A percentile compares a stretch with the other conserved stretches of the same genome.
phyloP scores from a whole-genome alignment of 2,888 invertebrate genomes.

The Cheilosia soror region DNA sequence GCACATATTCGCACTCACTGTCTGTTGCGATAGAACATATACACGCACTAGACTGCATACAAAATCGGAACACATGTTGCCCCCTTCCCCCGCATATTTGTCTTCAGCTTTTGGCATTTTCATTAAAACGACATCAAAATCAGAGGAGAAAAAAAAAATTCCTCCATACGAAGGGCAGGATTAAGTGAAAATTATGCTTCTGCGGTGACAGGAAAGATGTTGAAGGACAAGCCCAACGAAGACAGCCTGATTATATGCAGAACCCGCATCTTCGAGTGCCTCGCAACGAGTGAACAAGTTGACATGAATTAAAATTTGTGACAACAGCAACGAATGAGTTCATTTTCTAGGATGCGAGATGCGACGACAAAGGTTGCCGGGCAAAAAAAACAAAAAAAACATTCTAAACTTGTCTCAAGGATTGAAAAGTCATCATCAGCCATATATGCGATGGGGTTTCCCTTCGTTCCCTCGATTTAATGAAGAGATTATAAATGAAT shows the following conservation, averaged over 20 bases:
- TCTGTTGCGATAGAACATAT: slow-evolving; percentile 29
- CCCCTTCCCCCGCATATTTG: slow-evolving; percentile 42
- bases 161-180: slow-evolving; percentile 42
- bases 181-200: slow-evolving; percentile 73
- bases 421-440: slow-evolving; percentile 55
- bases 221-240: slow-evolving; percentile 57
- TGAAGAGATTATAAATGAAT: slow-evolving; percentile 64
- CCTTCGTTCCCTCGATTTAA: neutral
- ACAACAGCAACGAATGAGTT: slow-evolving; percentile 56
- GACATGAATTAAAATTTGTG: slow-evolving; percentile 70
- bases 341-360: slow-evolving; percentile 25
- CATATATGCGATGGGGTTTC: neutral
- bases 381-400: neutral
- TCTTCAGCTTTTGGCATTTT: slow-evolving; percentile 72
- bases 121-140: slow-evolving; percentile 72
- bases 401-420: slow-evolving; percentile 33
- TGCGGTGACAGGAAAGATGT: slow-evolving; percentile 61
- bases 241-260: neutral
- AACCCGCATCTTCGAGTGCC: slow-evolving; percentile 35
- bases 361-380: neutral
- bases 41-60: slow-evolving; percentile 20
- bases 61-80: neutral
- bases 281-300: slow-evolving; percentile 51
- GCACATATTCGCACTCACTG: slow-evolving; percentile 1
- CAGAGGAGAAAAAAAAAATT: slow-evolving; percentile 31